Base-by-base conservation (phyloP, 2,888 invertebrate genomes). In the Cetonia aurata region DNA sequence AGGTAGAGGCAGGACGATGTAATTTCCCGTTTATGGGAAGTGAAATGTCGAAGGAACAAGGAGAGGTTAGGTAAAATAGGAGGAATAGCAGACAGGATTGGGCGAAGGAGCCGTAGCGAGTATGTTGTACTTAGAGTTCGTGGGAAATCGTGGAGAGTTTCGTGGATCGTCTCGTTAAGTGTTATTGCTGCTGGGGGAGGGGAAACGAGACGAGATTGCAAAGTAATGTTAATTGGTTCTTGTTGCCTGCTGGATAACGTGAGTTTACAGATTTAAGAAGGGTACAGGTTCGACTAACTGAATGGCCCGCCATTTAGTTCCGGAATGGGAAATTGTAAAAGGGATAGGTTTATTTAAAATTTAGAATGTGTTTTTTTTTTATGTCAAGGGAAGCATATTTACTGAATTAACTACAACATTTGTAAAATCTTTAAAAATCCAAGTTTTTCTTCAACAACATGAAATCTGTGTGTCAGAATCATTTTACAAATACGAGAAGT, bases 201-300 rank as follows among this genome's bases (percentile, higher is more conserved):
- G 50, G 62, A 50, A 62, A 37, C 37, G 62, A 50, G 62, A 62
- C 50, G 62, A 62, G 62, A 62, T 62, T 50, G 50, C 48, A 12
- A 62, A 62, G 50, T 62, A 62, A 62, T 62, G 33, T 62, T 62
- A 62, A 62, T 62, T 62, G 62, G 62, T 62, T 62, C 62, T 62
- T 62, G 62, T 62, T 50, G 50, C 10, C 17, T 12, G 50, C 15
- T 25, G 37, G 48, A 25, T 17, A 19, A 17, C 13, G 48, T 31
- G 33, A 48, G 13, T 48, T 48, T 62, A 15, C 62, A 50, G 50
- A 19, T 33, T 62, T 62, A 60, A 50, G 33, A 9, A 15, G 19
- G 15, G 50, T 17, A 6, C 15, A 17, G 10, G 50, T 13, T n/a
- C 12, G 44, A 3, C 10, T 13, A 44, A 48, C 48, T 17, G 10